These are phyloP conservation scores for Pipa parva DNA, from an alignment of 2,113 vertebrate genomes.

Conservation along the genomic window DNA sequence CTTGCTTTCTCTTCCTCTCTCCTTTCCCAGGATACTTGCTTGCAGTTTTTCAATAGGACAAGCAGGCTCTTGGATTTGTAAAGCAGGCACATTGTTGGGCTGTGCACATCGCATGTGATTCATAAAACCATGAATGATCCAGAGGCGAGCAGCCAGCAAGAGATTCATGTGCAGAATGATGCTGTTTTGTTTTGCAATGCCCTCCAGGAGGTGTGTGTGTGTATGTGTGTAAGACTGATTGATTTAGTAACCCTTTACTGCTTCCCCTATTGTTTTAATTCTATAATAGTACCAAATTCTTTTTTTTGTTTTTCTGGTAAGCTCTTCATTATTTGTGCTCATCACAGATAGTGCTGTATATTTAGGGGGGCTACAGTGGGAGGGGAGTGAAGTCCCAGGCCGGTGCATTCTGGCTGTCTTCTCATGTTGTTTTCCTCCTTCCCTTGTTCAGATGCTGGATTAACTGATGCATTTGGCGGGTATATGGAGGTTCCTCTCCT, in stretches of 20 bases:
- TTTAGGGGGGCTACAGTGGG: conserved; percentile 25
- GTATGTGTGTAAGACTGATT: conserved; percentile 16
- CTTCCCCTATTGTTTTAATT: background rate
- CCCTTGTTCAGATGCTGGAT: conserved; percentile 58
- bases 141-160: conserved; percentile 42
- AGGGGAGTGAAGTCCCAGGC: conserved; percentile 36
- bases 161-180: conserved; percentile 41
- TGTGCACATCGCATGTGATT: conserved; percentile 43
- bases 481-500: conserved; percentile 67
- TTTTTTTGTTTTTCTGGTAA: conserved; percentile 19
- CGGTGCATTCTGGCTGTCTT: conserved; percentile 16
- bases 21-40: conserved; percentile 32
- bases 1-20: background rate
- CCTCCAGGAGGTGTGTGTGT: conserved; percentile 40
- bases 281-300: background rate
- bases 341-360: conserved; percentile 18
- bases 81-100: conserved; percentile 42
- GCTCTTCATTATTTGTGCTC: conserved; percentile 7
- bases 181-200: conserved; percentile 42
- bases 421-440: conserved; percentile 19
- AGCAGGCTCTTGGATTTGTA: conserved; percentile 38
- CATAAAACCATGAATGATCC: conserved; percentile 44
- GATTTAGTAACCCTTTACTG: conserved; percentile 3
- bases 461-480: conserved; percentile 58
- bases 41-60: conserved; percentile 42